These are phyloP conservation scores for Ondatra zibethicus DNA, from an alignment of 2,113 vertebrate genomes.

Conservation along the genomic window DNA sequence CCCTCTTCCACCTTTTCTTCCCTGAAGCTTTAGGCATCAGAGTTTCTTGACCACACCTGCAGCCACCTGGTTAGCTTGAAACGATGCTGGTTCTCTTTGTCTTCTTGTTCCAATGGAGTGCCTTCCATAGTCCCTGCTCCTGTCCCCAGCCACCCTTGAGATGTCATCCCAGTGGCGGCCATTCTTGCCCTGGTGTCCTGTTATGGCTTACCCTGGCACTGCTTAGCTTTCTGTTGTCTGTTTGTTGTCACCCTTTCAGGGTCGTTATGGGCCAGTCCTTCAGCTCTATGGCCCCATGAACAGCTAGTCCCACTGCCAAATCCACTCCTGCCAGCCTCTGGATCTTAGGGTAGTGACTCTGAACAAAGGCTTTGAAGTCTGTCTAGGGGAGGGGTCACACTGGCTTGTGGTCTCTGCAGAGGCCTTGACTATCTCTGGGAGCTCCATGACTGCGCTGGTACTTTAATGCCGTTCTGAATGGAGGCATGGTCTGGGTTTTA, in stretches of 20 bases:
- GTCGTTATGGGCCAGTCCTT: background rate
- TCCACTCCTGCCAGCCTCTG: background rate
- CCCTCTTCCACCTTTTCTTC: rapidly evolving
- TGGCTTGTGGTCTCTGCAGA: background rate
- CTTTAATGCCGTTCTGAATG: no score
- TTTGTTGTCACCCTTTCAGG: background rate
- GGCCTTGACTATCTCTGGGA: background rate
- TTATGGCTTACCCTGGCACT: background rate
- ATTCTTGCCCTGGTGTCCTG: background rate
- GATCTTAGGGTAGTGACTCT: background rate
- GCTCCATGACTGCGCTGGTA: background rate
- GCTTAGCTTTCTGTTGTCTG: background rate
- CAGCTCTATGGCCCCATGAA: background rate
- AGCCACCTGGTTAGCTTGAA: background rate
- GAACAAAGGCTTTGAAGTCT: no score
- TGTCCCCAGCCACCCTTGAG: background rate
- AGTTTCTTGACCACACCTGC: background rate
- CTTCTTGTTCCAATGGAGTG: background rate
- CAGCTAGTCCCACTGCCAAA: background rate
- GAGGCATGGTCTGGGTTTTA: background rate
- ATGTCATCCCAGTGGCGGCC: no score
- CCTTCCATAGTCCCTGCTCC: background rate
- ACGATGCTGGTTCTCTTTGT: background rate
- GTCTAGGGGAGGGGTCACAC: rapidly evolving
- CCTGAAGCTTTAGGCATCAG: rapidly evolving